Conservation (phyloP, 1,140 invertebrate species). For the Eumeta japonica region DNA sequence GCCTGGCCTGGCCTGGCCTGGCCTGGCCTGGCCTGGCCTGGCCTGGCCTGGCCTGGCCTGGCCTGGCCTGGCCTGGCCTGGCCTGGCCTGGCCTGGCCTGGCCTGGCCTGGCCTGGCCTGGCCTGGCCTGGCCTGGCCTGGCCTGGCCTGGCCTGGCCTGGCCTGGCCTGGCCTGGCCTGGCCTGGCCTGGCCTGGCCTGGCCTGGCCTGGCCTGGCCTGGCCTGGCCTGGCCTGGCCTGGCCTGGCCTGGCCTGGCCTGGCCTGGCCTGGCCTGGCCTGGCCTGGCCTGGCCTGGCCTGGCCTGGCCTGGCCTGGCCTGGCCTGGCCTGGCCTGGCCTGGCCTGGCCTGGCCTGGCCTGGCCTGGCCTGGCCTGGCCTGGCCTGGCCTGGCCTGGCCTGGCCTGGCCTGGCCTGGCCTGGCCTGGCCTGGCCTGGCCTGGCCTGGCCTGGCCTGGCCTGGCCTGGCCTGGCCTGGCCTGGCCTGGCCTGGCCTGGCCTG, state of each 20-base stretch:
- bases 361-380: constrained; percentile 1
- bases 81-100: constrained; percentile 2
- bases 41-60: constrained; percentile 1
- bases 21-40: constrained; percentile 1
- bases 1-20: constrained; percentile 2
- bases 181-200: constrained; percentile 1
- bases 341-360: constrained; percentile 1
- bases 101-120: constrained; percentile 1
- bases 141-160: too few species aligned
- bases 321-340: background rate
- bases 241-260: background rate
- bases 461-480: constrained; percentile 1
- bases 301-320: constrained; percentile 10
- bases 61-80: constrained; percentile 1
- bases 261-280: constrained; percentile 1
- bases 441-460: background rate
- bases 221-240: constrained; percentile 1
- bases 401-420: constrained; percentile 1
- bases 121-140: too few species aligned
- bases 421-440: constrained; percentile 1
- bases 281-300: constrained; percentile 3
- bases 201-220: too few species aligned
- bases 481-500: constrained; percentile 1
- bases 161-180: constrained; percentile 10
- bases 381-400: constrained; percentile 1